Conservation (phyloP, 2,113 vertebrate genomes). For the Paradisaea rubra region DNA sequence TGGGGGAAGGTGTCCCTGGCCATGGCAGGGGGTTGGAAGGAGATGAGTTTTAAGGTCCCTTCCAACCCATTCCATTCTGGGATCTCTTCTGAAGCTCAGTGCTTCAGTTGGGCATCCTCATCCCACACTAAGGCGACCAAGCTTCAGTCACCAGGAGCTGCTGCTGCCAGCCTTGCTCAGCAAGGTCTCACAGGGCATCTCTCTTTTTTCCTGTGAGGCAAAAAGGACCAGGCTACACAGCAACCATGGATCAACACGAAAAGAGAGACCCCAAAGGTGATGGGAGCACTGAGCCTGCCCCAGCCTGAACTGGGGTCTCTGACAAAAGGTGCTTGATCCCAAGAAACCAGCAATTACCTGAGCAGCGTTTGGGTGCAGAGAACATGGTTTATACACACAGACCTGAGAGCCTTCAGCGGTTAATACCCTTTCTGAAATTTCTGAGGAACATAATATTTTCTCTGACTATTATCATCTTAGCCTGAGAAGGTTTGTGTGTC, state of each 20-base stretch:
- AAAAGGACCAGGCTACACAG: not conserved
- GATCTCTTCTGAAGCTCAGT: not conserved
- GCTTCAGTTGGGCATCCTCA: not conserved
- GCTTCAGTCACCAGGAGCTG: not conserved
- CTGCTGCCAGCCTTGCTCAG: not conserved
- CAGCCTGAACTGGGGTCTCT: not conserved
- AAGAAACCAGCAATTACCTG: not conserved
- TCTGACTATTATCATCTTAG: not conserved
- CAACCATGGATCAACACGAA: not conserved
- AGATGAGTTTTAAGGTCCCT: not conserved
- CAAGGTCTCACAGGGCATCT: not conserved
- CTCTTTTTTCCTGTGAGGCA: not conserved
- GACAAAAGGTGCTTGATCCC: not conserved
- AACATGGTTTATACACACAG: not conserved
- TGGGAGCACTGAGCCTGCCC: not conserved
- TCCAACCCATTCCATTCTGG: not conserved
- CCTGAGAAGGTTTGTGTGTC: not conserved
- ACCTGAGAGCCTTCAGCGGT: not conserved
- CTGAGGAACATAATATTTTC: not conserved
- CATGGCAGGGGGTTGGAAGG: not conserved
- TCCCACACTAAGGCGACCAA: accelerated
- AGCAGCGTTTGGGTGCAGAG: not conserved
- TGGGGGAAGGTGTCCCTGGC: not conserved
- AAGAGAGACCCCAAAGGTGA: not conserved
- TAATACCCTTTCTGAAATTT: not conserved